A percentile compares a stretch with the other conserved stretches of the same genome.
phyloP scores from a whole-genome alignment of 2,113 vertebrate species.

The Asarcornis scutulata region DNA sequence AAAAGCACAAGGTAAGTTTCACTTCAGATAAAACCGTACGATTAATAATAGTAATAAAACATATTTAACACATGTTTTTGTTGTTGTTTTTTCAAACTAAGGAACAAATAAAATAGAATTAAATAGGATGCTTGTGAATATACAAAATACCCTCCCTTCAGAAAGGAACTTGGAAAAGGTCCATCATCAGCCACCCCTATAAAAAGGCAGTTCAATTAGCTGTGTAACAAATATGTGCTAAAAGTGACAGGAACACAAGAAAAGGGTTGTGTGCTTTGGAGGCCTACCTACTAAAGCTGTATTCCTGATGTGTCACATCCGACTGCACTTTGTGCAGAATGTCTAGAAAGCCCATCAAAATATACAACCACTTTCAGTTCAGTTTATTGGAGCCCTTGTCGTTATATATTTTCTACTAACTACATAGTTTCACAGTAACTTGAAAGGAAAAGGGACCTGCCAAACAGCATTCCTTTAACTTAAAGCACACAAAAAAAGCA shows the following conservation, averaged over 20 bases:
- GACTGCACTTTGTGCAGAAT: accelerated
- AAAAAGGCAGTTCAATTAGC: background rate
- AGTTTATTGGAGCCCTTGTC: background rate
- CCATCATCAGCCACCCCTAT: accelerated
- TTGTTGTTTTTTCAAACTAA: background rate
- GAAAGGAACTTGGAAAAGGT: background rate
- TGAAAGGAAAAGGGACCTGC: background rate
- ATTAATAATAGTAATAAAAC: too few species aligned
- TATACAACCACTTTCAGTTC: background rate
- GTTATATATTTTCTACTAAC: background rate
- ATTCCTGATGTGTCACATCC: background rate
- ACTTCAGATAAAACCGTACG: background rate
- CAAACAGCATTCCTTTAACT: background rate
- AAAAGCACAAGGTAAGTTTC: slow-evolving; percentile 1
- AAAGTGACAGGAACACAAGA: background rate
- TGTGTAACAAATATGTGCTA: background rate
- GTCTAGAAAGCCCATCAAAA: background rate
- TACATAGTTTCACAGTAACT: background rate
- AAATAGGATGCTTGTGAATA: background rate
- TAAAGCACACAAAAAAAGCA: background rate
- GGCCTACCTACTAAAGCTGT: background rate
- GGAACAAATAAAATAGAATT: background rate
- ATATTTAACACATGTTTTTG: background rate
- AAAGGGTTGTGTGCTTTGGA: background rate
- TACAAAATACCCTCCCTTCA: background rate